These are phyloP conservation scores for Microctonus brassicae DNA, from an alignment of 2,888 invertebrate genomes.

Conservation along the genomic window DNA sequence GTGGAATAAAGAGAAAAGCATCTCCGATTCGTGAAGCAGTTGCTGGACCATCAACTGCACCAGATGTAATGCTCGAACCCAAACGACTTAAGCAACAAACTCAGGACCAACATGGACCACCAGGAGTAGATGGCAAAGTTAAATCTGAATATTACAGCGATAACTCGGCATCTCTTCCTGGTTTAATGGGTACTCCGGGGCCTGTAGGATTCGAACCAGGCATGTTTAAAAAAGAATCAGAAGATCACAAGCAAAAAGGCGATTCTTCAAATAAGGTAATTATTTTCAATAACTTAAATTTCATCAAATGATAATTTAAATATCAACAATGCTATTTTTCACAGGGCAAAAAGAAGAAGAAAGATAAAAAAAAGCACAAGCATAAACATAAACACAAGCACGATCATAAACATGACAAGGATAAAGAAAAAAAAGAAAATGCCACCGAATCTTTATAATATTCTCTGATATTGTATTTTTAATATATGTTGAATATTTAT, in stretches of 20 bases:
- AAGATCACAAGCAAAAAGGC: constrained; percentile 72
- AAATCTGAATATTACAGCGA: constrained; percentile 83
- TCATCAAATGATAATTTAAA: constrained; percentile 23
- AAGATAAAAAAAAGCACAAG: constrained; percentile 93
- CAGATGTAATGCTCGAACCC: constrained; percentile 54
- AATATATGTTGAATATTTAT: background rate
- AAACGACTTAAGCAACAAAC: constrained; percentile 56
- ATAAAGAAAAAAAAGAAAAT: constrained; percentile 83
- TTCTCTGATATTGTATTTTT: background rate
- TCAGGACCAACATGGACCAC: constrained; percentile 29
- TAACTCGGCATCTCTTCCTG: constrained; percentile 84
- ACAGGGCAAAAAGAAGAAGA: constrained; percentile 79
- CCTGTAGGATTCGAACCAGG: constrained; percentile 88
- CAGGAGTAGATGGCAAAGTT: constrained; percentile 70
- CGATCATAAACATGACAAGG: constrained; percentile 72
- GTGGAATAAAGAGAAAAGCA: constrained; percentile 57
- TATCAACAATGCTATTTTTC: constrained; percentile 28
- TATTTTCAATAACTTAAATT: constrained; percentile 15
- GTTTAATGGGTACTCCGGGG: constrained; percentile 78
- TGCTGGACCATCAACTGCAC: constrained; percentile 50
- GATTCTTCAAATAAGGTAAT: constrained; percentile 73
- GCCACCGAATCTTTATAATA: background rate
- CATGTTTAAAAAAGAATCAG: constrained; percentile 79
- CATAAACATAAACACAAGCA: constrained; percentile 75
- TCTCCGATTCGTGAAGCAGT: constrained; percentile 58